Conservation (phyloP, 2,797 vertebrate genomes). For the Lacerta agilis region DNA sequence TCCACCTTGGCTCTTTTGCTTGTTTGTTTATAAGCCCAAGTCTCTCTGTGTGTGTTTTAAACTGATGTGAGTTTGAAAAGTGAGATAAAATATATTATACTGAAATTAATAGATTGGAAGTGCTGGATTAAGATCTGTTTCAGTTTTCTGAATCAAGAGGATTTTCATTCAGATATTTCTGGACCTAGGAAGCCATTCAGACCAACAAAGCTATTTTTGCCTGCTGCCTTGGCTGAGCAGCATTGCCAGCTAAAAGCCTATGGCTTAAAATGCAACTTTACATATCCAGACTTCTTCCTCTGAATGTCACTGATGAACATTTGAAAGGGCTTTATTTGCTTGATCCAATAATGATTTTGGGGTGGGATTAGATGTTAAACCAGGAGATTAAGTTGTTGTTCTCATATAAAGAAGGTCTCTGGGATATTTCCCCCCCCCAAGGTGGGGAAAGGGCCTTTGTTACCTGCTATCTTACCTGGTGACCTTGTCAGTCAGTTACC, state of each 20-base stretch:
- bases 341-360: slow-evolving; percentile 36
- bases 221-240: not conserved
- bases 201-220: not conserved
- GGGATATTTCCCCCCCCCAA: too few relatives aligned
- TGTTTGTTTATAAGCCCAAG: too few relatives aligned
- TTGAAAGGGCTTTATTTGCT: slow-evolving; percentile 7
- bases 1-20: not conserved
- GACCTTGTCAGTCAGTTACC: slow-evolving; percentile 9
- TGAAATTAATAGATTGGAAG: not conserved
- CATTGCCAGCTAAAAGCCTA: not conserved
- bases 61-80: not conserved
- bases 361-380: slow-evolving; percentile 35
- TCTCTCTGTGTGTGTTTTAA: not conserved
- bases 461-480: slow-evolving; percentile 25
- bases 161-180: not conserved
- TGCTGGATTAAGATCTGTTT: not conserved
- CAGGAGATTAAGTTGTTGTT: slow-evolving; percentile 35
- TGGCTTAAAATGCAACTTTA: not conserved
- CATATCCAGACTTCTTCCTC: not conserved
- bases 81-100: not conserved
- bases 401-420: slow-evolving; percentile 27
- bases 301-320: not conserved
- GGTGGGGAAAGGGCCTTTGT: slow-evolving; percentile 35
- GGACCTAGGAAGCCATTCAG: slow-evolving; percentile 26
- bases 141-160: not conserved